Evolutionary conservation across 2,113 vertebrate genomes (phyloP).

Genomic region (Leucopsar rothschildi): DNA sequence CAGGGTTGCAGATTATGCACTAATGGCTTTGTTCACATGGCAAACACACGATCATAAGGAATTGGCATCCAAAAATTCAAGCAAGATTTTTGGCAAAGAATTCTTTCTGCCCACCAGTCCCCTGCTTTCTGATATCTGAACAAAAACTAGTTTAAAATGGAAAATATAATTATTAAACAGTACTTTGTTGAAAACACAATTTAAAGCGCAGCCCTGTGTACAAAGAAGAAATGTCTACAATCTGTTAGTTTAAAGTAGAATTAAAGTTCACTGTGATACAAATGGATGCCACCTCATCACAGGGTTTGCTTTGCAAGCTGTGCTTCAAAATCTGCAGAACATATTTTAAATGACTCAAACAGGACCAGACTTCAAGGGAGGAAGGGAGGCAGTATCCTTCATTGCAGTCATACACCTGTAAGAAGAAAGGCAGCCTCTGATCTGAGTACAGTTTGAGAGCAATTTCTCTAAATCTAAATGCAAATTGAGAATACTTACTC

Average conservation of each 20-base stretch:
- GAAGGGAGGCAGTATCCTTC: neutral
- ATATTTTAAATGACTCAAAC: neutral
- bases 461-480: neutral
- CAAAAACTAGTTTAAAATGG: neutral
- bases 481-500: neutral
- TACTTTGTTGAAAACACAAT: neutral
- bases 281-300: neutral
- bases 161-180: neutral
- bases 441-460: neutral
- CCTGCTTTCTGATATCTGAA: neutral
- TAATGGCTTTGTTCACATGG: neutral
- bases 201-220: neutral
- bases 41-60: neutral
- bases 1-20: neutral
- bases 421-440: neutral
- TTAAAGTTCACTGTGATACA: neutral
- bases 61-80: neutral
- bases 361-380: neutral
- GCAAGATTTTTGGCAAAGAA: neutral
- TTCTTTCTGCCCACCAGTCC: neutral
- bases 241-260: neutral
- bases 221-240: neutral
- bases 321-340: neutral
- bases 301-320: neutral
- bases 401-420: neutral